Base-by-base conservation (phyloP, 2,888 invertebrate species). In the Lasioglossum villosulum region DNA sequence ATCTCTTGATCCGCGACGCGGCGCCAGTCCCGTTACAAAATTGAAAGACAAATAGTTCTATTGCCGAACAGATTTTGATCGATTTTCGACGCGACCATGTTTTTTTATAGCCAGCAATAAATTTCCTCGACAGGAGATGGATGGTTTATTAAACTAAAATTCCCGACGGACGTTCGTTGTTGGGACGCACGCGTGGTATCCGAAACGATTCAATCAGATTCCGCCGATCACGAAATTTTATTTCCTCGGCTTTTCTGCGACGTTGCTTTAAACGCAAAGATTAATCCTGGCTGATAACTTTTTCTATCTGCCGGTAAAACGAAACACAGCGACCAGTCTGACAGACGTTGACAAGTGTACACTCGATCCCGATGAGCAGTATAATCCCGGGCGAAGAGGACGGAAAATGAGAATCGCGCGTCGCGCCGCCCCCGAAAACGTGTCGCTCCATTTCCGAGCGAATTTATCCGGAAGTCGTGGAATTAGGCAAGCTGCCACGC, bases 401-500 rank as follows among this genome's bases (percentile, higher is more conserved):
- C 12, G 37, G 68, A 68, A 37, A 68, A 68, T 34, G 8, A 52
- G 52, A 52, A 10, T 52, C 52, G 23, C 52, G 52, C 48, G 19
- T 45, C 45, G 48, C 19, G 4, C 5, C 48, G 48, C 34, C 23
- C 23, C 37, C 42, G 42, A 23, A 34, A 34, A 68, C 37, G 68
- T 23, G 37, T 23, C n/a, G 68, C 37, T 68, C 68, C 27, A 70
- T 80, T 56, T 80, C 74, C 68, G 73, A 68, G 8, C 42, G 27
- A 80, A 77, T 80, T 70, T 70, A 27, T 34, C 42, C 68, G 52
- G 80, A 68, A 73, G 80, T 73, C 27, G 52, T 16, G 27, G 52
- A 52, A 72, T 48, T 78, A 52, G 63, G 39, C 66, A 56, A 74
- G 23, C 68, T 73, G 42, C 82, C 86, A 52, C 86, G 59, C 73